A percentile compares a stretch with the other conserved stretches of the same genome.
These are phyloP conservation scores for Cotesia congregata DNA, from an alignment of 2,888 invertebrate species.

Conservation along the genomic window DNA sequence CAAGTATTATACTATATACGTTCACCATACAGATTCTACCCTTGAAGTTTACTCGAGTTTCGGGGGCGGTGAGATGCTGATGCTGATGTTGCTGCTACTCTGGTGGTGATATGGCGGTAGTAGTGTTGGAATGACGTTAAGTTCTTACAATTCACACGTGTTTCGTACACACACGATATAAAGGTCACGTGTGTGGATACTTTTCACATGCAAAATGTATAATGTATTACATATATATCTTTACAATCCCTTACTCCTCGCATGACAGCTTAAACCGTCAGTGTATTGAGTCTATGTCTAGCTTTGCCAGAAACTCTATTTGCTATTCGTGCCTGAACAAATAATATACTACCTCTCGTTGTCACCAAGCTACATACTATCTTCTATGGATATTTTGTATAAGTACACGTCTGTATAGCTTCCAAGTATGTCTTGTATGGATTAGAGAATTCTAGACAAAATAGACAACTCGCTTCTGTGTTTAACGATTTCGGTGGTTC, in stretches of 20 bases:
- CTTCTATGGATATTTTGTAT: neutral
- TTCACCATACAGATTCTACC: constrained; percentile 19
- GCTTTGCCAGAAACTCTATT: constrained; percentile 20
- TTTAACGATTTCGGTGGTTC: no score
- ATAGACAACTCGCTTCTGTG: neutral
- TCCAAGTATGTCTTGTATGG: neutral
- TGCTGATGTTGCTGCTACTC: neutral
- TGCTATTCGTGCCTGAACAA: constrained; percentile 50
- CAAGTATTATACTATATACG: constrained; percentile 27
- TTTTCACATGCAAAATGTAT: neutral
- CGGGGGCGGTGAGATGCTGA: constrained; percentile 26
- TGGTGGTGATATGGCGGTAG: neutral
- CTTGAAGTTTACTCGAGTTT: constrained; percentile 25
- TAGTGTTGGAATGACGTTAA: constrained; percentile 3
- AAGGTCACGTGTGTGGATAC: constrained; percentile 37
- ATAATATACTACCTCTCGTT: constrained; percentile 48
- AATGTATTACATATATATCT: neutral
- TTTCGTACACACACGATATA: constrained; percentile 20
- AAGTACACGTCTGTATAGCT: neutral
- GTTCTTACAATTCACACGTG: constrained; percentile 35
- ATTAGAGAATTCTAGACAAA: neutral
- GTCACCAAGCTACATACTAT: constrained; percentile 45
- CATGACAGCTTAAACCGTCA: constrained; percentile 18
- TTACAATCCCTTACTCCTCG: neutral
- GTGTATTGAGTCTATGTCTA: constrained; percentile 21